These are phyloP conservation scores for Acanthaster planci DNA, from an alignment of 35 echinoderm and acorn worm genomes.

Conservation along the genomic window DNA sequence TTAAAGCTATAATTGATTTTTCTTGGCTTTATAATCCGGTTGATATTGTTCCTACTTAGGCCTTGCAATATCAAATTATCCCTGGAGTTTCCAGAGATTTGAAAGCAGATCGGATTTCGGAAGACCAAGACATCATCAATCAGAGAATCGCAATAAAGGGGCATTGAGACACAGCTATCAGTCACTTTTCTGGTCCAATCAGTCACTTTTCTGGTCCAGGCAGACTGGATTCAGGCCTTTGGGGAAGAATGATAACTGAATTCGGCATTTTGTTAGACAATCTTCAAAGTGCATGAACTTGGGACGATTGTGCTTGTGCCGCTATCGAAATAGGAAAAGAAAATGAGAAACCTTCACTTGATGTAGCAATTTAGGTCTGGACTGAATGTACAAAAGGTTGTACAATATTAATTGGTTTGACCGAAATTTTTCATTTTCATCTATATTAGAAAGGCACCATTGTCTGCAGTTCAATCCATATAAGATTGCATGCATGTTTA, in stretches of 20 bases:
- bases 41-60: slow-evolving; percentile 29
- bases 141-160: slow-evolving; percentile 6
- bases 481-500: too few species aligned
- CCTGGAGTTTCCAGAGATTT: slow-evolving; percentile 11
- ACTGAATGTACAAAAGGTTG: too few species aligned
- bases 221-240: neutral
- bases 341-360: too few species aligned
- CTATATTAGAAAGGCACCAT: too few species aligned
- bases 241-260: neutral
- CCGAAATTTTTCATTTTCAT: too few species aligned
- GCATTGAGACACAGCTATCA: slow-evolving; percentile 1
- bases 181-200: neutral
- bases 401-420: too few species aligned
- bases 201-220: neutral
- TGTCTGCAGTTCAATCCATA: too few species aligned
- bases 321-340: neutral
- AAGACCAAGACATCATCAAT: neutral
- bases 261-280: neutral
- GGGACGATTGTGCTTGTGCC: neutral
- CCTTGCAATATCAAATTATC: slow-evolving; percentile 24
- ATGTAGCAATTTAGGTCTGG: too few species aligned
- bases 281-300: neutral
- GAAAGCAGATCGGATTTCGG: slow-evolving; percentile 21
- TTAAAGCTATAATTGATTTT: slow-evolving; percentile 24
- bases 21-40: slow-evolving; percentile 16